Conservation (phyloP, 2,797 vertebrate genomes). For the Synaphobranchus kaupii region DNA sequence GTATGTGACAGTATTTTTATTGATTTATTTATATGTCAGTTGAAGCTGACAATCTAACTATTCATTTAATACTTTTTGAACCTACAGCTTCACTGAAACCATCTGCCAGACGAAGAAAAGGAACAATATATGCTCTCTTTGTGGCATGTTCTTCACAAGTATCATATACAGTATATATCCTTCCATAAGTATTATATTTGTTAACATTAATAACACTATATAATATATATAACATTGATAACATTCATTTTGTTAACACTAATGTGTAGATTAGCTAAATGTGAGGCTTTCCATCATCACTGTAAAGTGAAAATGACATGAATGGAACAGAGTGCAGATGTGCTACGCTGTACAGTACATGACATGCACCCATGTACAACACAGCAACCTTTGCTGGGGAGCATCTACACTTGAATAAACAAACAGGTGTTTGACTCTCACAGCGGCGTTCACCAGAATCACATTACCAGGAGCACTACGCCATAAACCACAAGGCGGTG, state of each 20-base stretch:
- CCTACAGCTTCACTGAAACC: neutral
- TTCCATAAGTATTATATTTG: no score
- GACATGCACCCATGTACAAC: neutral
- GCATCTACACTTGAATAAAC: conserved; percentile 7
- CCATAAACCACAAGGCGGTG: conserved; percentile 2
- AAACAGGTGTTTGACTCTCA: conserved; percentile 17
- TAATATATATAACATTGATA: neutral
- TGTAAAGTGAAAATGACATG: neutral
- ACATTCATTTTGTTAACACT: neutral
- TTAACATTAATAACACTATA: no score
- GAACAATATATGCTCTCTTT: neutral
- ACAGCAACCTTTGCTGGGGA: neutral
- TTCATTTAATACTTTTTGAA: neutral
- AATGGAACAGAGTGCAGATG: neutral
- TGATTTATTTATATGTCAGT: neutral
- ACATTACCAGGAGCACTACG: neutral
- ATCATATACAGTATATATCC: no score
- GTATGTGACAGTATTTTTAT: neutral
- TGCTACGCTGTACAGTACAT: neutral
- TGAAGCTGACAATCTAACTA: neutral
- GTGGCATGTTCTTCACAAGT: neutral
- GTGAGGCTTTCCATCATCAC: neutral
- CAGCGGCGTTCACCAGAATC: neutral
- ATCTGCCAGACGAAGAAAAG: neutral
- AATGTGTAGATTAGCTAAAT: neutral